Conservation (phyloP, 2,888 invertebrate genomes). For the Epinotia nisella region DNA sequence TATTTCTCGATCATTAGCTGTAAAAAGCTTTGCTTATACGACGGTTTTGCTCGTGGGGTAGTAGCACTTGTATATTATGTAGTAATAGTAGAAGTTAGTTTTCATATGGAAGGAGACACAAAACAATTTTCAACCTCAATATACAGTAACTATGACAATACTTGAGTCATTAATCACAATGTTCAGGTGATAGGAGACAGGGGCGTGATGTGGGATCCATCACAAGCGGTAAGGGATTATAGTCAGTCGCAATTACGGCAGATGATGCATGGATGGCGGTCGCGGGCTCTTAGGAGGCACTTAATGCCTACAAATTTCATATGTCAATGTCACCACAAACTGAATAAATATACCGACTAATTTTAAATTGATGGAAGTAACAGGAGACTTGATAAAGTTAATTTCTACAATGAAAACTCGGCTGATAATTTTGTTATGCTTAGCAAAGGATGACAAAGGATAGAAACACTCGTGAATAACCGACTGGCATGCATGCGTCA, state of each 20-base stretch:
- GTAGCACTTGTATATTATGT: no score
- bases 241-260: constrained; percentile 56
- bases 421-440: neutral
- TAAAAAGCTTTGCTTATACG: no score
- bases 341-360: neutral
- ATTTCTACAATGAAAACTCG: neutral
- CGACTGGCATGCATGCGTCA: constrained; percentile 17
- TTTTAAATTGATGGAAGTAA: constrained; percentile 1
- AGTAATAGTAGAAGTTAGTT: neutral
- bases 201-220: constrained; percentile 60
- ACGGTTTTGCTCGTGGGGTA: no score
- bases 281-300: constrained; percentile 29
- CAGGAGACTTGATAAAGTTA: neutral
- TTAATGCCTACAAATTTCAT: constrained; percentile 39
- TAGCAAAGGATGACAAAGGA: constrained; percentile 47
- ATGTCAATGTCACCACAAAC: constrained; percentile 36
- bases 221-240: constrained; percentile 62
- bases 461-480: constrained; percentile 1
- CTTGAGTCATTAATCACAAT: constrained; percentile 57
- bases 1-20: no score
- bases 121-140: constrained; percentile 53
- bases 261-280: constrained; percentile 43
- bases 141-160: constrained; percentile 51
- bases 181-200: constrained; percentile 61
- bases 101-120: constrained; percentile 39